Evolutionary conservation across 2,888 invertebrate species (phyloP).

Genomic region (Zygogramma bicolorata): DNA sequence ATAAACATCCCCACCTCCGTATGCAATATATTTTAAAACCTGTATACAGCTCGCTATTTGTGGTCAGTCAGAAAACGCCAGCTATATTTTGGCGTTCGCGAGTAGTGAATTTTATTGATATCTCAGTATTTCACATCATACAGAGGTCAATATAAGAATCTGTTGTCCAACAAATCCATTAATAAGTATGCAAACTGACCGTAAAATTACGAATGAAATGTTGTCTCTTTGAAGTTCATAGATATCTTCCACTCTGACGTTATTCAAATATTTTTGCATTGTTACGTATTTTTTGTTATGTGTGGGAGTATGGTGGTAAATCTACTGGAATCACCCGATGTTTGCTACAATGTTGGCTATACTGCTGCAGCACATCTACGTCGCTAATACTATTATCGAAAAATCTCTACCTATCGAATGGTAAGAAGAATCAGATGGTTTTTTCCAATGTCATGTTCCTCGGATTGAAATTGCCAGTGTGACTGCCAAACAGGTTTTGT

Average conservation of each 20-base stretch:
- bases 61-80: too few relatives aligned
- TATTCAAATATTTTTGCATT: slow-evolving; percentile 17
- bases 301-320: slow-evolving; percentile 67
- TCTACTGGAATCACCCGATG: slow-evolving; percentile 66
- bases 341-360: slow-evolving; percentile 68
- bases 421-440: slow-evolving; percentile 25
- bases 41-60: too few relatives aligned
- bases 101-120: too few relatives aligned
- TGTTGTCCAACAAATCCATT: too few relatives aligned
- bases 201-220: not conserved
- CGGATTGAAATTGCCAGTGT: not conserved
- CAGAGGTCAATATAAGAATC: too few relatives aligned
- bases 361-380: slow-evolving; percentile 67
- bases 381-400: slow-evolving; percentile 58
- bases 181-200: too few relatives aligned
- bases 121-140: too few relatives aligned
- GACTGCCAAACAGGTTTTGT: not conserved
- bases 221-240: too few relatives aligned
- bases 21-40: too few relatives aligned
- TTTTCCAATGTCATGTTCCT: slow-evolving; percentile 6
- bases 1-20: too few relatives aligned
- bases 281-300: slow-evolving; percentile 65
- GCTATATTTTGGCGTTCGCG: too few relatives aligned
- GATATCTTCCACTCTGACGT: too few relatives aligned
- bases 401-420: slow-evolving; percentile 58